phyloP scores from a whole-genome alignment of 2,797 vertebrate species.

The Anas georgica region DNA sequence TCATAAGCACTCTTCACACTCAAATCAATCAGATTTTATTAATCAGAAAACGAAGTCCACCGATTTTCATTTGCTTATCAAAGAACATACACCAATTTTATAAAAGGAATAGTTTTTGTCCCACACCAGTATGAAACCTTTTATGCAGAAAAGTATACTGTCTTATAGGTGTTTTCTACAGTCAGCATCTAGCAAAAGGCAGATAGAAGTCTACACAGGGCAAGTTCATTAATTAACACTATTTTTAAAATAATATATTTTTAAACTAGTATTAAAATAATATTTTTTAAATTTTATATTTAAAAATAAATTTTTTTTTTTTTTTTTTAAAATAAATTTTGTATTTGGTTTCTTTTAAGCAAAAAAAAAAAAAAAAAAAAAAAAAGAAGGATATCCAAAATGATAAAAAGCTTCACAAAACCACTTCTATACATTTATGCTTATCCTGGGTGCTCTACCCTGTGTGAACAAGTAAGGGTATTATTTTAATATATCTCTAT shows the following conservation, averaged over 20 bases:
- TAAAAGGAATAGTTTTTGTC: neutral
- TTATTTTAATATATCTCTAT: conserved; percentile 6
- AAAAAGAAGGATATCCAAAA: neutral
- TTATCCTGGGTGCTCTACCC: conserved; percentile 14
- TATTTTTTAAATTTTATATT: neutral
- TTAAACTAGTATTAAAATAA: too few species aligned
- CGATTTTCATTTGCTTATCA: neutral
- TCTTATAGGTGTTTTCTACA: neutral
- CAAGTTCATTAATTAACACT: neutral
- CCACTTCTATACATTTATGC: neutral
- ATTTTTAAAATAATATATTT: neutral
- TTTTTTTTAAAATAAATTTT: neutral
- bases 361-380: neutral
- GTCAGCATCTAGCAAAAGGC: neutral
- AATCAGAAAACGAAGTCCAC: conserved; percentile 15
- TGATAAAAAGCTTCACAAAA: conserved; percentile 19
- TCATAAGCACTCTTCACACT: neutral
- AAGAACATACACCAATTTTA: neutral
- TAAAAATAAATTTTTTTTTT: neutral
- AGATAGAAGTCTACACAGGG: neutral
- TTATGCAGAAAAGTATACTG: neutral
- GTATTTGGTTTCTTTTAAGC: neutral
- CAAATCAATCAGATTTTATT: conserved; percentile 1
- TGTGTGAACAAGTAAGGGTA: conserved; percentile 27
- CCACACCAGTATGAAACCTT: neutral